Conservation (phyloP, 1,140 invertebrate genomes). For the Pantala flavescens region DNA sequence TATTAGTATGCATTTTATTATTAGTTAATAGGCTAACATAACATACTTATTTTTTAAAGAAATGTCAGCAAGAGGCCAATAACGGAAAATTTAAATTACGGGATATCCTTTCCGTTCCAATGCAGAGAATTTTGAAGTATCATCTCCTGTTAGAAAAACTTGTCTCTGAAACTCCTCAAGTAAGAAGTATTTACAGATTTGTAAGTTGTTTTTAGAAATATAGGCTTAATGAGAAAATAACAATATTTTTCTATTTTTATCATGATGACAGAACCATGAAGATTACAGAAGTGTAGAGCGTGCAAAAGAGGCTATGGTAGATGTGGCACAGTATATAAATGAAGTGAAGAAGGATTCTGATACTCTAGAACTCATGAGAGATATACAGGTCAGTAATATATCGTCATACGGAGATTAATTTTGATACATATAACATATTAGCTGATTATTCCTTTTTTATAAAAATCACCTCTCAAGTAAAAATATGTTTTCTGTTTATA, state of each 20-base stretch:
- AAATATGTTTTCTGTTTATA: too few species aligned
- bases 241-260: conserved; percentile 11
- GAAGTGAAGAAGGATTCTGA: conserved; percentile 97
- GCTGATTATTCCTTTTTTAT: too few species aligned
- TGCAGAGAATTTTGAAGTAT: conserved; percentile 97
- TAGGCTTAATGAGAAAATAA: background rate
- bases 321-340: conserved; percentile 94
- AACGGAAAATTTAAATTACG: conserved; percentile 89
- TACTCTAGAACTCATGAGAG: conserved; percentile 77
- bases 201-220: conserved; percentile 11
- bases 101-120: conserved; percentile 91
- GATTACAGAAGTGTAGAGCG: conserved; percentile 71
- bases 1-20: too few species aligned
- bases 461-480: too few species aligned
- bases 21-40: too few species aligned
- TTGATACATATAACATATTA: too few species aligned
- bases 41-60: conserved; percentile 39
- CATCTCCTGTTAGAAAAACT: conserved; percentile 87
- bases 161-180: conserved; percentile 76
- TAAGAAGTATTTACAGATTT: conserved; percentile 39
- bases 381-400: conserved; percentile 64
- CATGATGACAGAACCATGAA: conserved; percentile 54
- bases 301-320: conserved; percentile 93
- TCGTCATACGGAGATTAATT: too few species aligned
- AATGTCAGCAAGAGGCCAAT: conserved; percentile 85